These are phyloP conservation scores for Brachionus paranguensis DNA, from an alignment of 1,140 invertebrate species.

Conservation along the genomic window DNA sequence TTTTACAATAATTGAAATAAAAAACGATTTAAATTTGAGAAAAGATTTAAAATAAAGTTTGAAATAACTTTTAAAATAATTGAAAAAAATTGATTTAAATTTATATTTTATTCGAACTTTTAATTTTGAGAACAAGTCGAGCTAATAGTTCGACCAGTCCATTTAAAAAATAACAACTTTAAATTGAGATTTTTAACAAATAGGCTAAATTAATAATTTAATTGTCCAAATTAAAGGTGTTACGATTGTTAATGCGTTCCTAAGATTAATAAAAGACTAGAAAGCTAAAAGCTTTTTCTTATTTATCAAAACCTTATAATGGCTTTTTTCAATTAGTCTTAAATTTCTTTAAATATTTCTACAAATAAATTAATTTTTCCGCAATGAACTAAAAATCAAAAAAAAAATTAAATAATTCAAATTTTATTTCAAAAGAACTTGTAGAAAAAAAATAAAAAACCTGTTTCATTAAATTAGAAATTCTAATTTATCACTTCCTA, in stretches of 20 bases:
- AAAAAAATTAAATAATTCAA: background rate
- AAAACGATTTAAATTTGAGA: background rate
- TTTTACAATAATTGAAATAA: background rate
- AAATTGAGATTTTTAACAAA: background rate
- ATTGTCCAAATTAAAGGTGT: background rate
- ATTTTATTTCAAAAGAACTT: background rate
- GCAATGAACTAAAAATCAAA: too few relatives aligned
- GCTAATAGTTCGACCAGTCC: background rate
- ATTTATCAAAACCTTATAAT: background rate
- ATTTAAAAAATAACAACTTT: background rate
- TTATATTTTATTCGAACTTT: background rate
- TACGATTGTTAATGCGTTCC: background rate
- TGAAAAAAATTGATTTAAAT: background rate
- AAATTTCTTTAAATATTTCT: background rate
- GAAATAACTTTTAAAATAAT: background rate
- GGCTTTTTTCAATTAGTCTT: background rate
- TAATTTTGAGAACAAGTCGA: background rate
- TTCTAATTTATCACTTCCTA: background rate
- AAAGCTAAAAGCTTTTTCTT: background rate
- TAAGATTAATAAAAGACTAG: background rate
- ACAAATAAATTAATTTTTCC: background rate
- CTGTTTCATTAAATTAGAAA: background rate
- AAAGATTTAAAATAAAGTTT: background rate
- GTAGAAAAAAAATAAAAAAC: background rate
- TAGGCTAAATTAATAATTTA: background rate